Percentiles rank a stretch among this genome's conserved stretches.
phyloP scores from a whole-genome alignment of 1,140 invertebrate genomes.

The Drosophila asahinai region DNA sequence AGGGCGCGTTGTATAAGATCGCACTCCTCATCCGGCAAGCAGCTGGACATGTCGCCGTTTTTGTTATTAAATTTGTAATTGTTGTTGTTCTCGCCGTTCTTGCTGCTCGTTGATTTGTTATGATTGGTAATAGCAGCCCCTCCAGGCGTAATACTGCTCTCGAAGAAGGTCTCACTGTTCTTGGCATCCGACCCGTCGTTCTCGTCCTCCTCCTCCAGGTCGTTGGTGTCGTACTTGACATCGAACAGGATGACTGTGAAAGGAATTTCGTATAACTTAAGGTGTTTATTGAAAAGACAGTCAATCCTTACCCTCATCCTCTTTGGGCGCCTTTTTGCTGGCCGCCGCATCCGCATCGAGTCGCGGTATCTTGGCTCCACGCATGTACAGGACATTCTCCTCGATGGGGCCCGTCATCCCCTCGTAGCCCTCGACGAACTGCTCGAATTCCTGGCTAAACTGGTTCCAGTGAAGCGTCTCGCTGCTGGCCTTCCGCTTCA shows the following conservation, averaged over 20 bases:
- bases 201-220: slow-evolving; percentile 70
- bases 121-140: slow-evolving; percentile 6
- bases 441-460: slow-evolving; percentile 72
- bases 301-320: slow-evolving; percentile 54
- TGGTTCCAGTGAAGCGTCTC: slow-evolving; percentile 71
- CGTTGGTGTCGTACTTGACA: slow-evolving; percentile 73
- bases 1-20: slow-evolving; percentile 72
- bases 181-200: slow-evolving; percentile 76
- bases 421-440: slow-evolving; percentile 71
- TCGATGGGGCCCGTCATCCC: slow-evolving; percentile 61
- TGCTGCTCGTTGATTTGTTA: not conserved
- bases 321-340: slow-evolving; percentile 53
- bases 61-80: slow-evolving; percentile 77
- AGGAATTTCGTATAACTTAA: not conserved
- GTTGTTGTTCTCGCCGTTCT: slow-evolving; percentile 63
- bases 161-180: slow-evolving; percentile 75
- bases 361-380: slow-evolving; percentile 65
- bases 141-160: slow-evolving; percentile 67
- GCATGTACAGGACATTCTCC: slow-evolving; percentile 74
- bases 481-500: slow-evolving; percentile 66
- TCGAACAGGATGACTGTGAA: slow-evolving; percentile 67
- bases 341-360: slow-evolving; percentile 44
- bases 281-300: fast-evolving
- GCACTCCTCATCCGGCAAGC: slow-evolving; percentile 55
- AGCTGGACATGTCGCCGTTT: slow-evolving; percentile 51